These are phyloP conservation scores for Gymnocheta viridis DNA, from an alignment of 2,888 invertebrate genomes.

Conservation along the genomic window DNA sequence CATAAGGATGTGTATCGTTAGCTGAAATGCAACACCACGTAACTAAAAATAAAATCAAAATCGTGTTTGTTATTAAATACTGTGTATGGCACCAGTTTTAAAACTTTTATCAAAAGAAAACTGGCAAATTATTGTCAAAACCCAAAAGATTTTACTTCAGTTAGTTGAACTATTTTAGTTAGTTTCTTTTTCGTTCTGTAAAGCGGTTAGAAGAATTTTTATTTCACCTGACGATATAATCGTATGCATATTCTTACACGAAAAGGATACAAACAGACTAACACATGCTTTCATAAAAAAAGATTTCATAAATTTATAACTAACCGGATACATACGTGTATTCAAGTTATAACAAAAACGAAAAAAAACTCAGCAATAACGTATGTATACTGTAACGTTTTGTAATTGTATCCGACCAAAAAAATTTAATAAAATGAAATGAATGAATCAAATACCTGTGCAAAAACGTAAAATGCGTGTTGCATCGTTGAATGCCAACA, in stretches of 20 bases:
- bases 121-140: too few species aligned
- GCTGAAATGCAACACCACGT: too few species aligned
- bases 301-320: constrained; percentile 51
- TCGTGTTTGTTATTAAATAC: too few species aligned
- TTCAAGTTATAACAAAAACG: background rate
- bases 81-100: too few species aligned
- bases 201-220: too few species aligned
- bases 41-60: too few species aligned
- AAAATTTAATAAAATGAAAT: constrained; percentile 37
- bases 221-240: too few species aligned
- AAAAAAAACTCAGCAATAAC: background rate
- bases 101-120: too few species aligned
- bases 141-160: too few species aligned
- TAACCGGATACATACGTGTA: constrained; percentile 12
- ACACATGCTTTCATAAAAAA: constrained; percentile 8
- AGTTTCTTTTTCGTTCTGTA: too few species aligned
- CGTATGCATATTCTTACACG: background rate
- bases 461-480: constrained; percentile 32
- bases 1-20: background rate
- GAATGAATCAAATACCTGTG: constrained; percentile 57
- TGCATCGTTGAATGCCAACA: constrained; percentile 39
- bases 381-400: constrained; percentile 26
- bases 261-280: background rate
- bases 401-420: constrained; percentile 44
- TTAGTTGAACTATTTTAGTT: too few species aligned